phyloP scores from a whole-genome alignment of 2,888 invertebrate genomes.

The Scelioninae gen. 2 region DNA sequence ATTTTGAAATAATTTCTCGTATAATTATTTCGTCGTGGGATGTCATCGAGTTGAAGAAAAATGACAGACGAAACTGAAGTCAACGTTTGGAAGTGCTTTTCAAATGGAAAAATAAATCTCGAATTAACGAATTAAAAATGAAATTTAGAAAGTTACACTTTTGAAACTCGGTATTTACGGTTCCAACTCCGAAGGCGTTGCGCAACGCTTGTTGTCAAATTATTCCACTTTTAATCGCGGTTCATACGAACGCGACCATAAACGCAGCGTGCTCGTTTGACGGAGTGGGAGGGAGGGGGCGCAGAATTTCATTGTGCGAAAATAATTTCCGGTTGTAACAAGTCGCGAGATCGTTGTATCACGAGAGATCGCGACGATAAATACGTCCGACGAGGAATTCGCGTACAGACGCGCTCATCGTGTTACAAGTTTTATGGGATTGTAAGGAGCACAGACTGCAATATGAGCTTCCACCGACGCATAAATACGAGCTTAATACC shows the following conservation, averaged over 20 bases:
- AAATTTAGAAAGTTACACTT: too few species aligned
- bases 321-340: constrained; percentile 56
- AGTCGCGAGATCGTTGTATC: constrained; percentile 52
- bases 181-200: too few species aligned
- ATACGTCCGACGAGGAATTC: constrained; percentile 40
- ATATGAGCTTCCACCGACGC: constrained; percentile 41
- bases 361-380: constrained; percentile 50
- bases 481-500: constrained; percentile 35
- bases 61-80: too few species aligned
- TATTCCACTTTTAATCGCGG: too few species aligned
- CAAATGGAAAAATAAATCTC: too few species aligned
- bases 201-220: too few species aligned
- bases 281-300: not conserved
- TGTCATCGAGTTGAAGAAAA: too few species aligned
- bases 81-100: too few species aligned
- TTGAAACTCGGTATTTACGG: too few species aligned
- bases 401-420: constrained; percentile 43
- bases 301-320: constrained; percentile 44
- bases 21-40: too few species aligned
- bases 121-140: too few species aligned
- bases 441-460: constrained; percentile 40
- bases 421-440: constrained; percentile 54
- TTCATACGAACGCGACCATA: constrained; percentile 8
- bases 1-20: too few species aligned
- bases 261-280: constrained; percentile 21